These are phyloP conservation scores for Athetis lepigone DNA, from an alignment of 2,888 invertebrate genomes.

Conservation along the genomic window DNA sequence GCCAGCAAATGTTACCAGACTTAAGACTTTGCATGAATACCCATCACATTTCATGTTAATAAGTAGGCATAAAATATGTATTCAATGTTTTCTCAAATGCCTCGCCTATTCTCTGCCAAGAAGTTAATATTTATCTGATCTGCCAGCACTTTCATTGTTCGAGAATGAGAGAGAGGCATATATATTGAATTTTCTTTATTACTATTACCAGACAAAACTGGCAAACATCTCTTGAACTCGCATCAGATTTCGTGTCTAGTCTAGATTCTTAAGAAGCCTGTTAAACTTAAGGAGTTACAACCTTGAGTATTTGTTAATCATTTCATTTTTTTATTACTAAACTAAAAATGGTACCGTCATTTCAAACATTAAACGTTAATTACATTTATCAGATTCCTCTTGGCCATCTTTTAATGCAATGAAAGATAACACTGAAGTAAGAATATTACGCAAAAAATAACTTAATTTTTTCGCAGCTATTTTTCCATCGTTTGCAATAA, in stretches of 20 bases:
- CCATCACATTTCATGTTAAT: conserved; percentile 43
- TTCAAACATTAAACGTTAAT: too few relatives aligned
- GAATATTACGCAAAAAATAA: conserved; percentile 18
- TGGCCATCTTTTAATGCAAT: conserved; percentile 1
- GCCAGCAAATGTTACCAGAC: conserved; percentile 49
- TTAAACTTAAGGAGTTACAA: too few relatives aligned
- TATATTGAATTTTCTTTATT: not conserved
- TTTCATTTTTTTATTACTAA: too few relatives aligned
- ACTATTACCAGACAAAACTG: not conserved
- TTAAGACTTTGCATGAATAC: conserved; percentile 46
- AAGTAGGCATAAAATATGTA: conserved; percentile 41
- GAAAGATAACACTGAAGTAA: conserved; percentile 2
- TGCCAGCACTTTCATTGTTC: conserved; percentile 14
- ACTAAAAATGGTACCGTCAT: too few relatives aligned
- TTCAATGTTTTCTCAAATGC: conserved; percentile 55
- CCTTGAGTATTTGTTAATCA: too few relatives aligned
- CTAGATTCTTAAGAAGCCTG: not conserved
- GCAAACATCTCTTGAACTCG: not conserved
- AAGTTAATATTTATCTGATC: conserved; percentile 41
- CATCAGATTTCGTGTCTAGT: not conserved
- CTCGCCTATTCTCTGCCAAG: conserved; percentile 35
- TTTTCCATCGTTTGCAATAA: conserved; percentile 57
- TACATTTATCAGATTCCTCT: not conserved
- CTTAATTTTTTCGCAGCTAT: conserved; percentile 36
- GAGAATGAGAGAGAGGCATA: conserved; percentile 6